These are phyloP conservation scores for Aspidapion aeneum DNA, from an alignment of 2,888 invertebrate genomes.

Conservation along the genomic window DNA sequence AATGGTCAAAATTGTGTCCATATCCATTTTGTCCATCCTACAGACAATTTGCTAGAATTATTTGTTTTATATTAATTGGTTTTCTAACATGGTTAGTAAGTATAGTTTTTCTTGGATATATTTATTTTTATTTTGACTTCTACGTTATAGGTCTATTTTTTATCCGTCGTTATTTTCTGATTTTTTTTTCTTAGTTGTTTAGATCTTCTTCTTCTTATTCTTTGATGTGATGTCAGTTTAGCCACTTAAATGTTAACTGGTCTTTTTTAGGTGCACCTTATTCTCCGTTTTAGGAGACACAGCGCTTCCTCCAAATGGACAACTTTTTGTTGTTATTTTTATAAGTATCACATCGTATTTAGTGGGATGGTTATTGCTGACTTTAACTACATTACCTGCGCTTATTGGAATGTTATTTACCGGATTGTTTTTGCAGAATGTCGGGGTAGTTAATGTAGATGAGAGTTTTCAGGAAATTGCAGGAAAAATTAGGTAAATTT, in stretches of 20 bases:
- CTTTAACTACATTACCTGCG: slow-evolving; percentile 75
- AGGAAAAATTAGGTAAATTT: background rate
- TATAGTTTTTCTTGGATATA: no score
- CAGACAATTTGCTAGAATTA: slow-evolving; percentile 45
- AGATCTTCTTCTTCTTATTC: no score
- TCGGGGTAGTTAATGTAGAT: slow-evolving; percentile 65
- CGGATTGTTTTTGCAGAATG: slow-evolving; percentile 73
- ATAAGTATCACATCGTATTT: slow-evolving; percentile 75
- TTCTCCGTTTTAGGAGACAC: slow-evolving; percentile 73
- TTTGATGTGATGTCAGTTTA: no score
- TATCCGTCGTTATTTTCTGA: no score
- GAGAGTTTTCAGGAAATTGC: slow-evolving; percentile 51
- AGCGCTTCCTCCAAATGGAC: slow-evolving; percentile 80
- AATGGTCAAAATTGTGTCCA: slow-evolving; percentile 56
- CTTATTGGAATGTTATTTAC: slow-evolving; percentile 85
- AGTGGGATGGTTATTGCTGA: slow-evolving; percentile 72
- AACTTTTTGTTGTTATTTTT: slow-evolving; percentile 74
- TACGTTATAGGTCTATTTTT: no score
- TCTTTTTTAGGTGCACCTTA: slow-evolving; percentile 53
- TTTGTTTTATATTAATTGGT: slow-evolving; percentile 37
- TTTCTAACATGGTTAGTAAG: slow-evolving; percentile 65
- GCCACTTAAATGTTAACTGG: no score
- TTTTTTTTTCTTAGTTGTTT: no score
- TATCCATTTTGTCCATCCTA: slow-evolving; percentile 83
- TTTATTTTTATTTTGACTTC: no score